These are phyloP conservation scores for Volucella inflata DNA, from an alignment of 2,888 invertebrate genomes.

Conservation along the genomic window DNA sequence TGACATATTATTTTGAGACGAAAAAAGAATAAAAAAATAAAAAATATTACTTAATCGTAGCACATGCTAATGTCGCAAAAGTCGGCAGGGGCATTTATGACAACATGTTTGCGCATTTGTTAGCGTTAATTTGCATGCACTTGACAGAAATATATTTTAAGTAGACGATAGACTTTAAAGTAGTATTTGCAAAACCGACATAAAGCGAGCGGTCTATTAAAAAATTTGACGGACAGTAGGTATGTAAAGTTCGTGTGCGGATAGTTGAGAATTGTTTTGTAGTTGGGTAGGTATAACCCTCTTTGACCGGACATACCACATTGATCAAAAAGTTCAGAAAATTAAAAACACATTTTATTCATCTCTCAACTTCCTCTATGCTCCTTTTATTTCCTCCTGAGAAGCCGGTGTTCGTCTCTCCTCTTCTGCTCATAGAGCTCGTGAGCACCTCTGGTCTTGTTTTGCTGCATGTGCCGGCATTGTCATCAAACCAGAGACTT, in stretches of 20 bases:
- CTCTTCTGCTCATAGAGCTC: too few relatives aligned
- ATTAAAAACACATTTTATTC: too few relatives aligned
- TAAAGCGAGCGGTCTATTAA: not conserved
- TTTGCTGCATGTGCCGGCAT: too few relatives aligned
- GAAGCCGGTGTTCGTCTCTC: too few relatives aligned
- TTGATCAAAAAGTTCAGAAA: too few relatives aligned
- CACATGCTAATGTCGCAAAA: not conserved
- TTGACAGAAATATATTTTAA: not conserved
- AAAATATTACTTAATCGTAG: not conserved
- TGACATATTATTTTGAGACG: not conserved
- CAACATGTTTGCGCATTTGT: constrained; percentile 13
- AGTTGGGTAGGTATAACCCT: too few relatives aligned
- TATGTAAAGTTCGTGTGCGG: not conserved
- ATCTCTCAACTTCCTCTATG: too few relatives aligned
- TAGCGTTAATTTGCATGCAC: constrained; percentile 14
- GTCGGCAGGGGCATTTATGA: not conserved
- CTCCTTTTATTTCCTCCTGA: too few relatives aligned
- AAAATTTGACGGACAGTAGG: not conserved
- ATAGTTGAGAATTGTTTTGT: too few relatives aligned
- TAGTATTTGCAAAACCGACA: not conserved
- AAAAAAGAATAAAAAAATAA: not conserved
- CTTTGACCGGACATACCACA: too few relatives aligned
- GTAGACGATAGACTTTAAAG: not conserved
- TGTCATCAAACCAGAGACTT: too few relatives aligned
- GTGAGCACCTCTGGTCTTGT: too few relatives aligned